A percentile compares a stretch with the other conserved stretches of the same genome.
Evolutionary conservation across 1,140 invertebrate genomes (phyloP).

Genomic region (Frieseomelitta varia): DNA sequence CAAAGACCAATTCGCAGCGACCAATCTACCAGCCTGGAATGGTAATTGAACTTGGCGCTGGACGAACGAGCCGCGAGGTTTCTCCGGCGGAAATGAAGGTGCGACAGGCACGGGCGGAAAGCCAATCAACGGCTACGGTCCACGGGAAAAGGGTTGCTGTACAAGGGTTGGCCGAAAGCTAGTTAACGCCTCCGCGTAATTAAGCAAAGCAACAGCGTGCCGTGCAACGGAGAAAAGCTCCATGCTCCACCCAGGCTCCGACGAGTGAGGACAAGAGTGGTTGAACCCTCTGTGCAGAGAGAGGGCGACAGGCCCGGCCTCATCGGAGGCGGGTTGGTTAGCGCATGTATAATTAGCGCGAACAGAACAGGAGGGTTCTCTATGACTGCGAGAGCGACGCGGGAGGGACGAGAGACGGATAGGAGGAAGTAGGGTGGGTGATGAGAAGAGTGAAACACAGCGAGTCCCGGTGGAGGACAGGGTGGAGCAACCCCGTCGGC

Average conservation of each 20-base stretch:
- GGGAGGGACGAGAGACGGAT: neutral
- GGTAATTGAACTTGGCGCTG: neutral
- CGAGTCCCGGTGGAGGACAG: conserved; percentile 65
- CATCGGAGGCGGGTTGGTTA: conserved; percentile 75
- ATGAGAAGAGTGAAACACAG: conserved; percentile 30
- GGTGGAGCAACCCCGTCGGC: conserved; percentile 75
- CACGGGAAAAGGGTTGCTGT: conserved; percentile 57
- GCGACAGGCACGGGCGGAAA: neutral
- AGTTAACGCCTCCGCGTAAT: conserved; percentile 79
- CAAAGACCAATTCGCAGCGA: neutral
- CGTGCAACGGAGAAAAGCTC: conserved; percentile 59
- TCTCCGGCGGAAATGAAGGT: neutral
- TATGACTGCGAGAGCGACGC: conserved; percentile 11
- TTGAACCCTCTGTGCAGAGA: conserved; percentile 69
- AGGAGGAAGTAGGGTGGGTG: conserved; percentile 3
- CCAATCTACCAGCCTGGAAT: neutral
- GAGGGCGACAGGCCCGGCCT: conserved; percentile 69
- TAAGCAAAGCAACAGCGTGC: conserved; percentile 72
- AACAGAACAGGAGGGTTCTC: conserved; percentile 41
- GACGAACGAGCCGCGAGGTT: neutral
- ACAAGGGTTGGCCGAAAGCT: conserved; percentile 66
- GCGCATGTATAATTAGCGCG: conserved; percentile 78
- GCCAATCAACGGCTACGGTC: conserved; percentile 51
- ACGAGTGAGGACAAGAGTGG: conserved; percentile 58
- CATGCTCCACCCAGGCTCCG: conserved; percentile 74